Conservation (phyloP, 2,797 vertebrate genomes). For the Gadopsis marmoratus region DNA sequence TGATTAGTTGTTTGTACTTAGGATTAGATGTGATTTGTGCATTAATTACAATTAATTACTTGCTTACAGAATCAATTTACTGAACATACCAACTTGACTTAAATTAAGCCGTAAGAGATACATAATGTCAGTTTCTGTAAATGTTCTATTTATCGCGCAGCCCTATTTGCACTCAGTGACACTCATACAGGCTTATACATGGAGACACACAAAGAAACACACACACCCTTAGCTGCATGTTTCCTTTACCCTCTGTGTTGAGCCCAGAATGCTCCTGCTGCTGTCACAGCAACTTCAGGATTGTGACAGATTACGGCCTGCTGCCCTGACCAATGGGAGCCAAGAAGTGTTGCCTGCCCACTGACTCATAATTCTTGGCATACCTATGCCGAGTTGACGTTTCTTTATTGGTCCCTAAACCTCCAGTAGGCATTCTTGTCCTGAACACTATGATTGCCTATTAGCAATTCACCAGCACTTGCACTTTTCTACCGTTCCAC, state of each 20-base stretch:
- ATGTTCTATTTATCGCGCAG: background rate
- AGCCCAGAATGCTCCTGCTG: slow-evolving; percentile 81
- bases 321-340: slow-evolving; percentile 83
- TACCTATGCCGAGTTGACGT: slow-evolving; percentile 86
- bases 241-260: slow-evolving; percentile 77
- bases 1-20: slow-evolving; percentile 36
- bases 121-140: slow-evolving; percentile 12
- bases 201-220: slow-evolving; percentile 19
- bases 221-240: slow-evolving; percentile 53
- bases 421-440: slow-evolving; percentile 82
- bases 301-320: slow-evolving; percentile 87
- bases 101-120: slow-evolving; percentile 21
- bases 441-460: slow-evolving; percentile 86
- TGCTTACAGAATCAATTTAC: slow-evolving; percentile 17
- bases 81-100: slow-evolving; percentile 8
- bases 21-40: slow-evolving; percentile 36
- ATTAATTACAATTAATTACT: slow-evolving; percentile 32
- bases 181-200: slow-evolving; percentile 37
- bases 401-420: slow-evolving; percentile 88
- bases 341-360: slow-evolving; percentile 80
- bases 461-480: slow-evolving; percentile 87
- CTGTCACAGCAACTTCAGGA: slow-evolving; percentile 85
- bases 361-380: slow-evolving; percentile 88
- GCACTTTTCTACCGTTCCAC: slow-evolving; percentile 80
- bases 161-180: slow-evolving; percentile 7